Conservation (phyloP, 2,113 vertebrate genomes). For the Paracanthobrama guichenoti region DNA sequence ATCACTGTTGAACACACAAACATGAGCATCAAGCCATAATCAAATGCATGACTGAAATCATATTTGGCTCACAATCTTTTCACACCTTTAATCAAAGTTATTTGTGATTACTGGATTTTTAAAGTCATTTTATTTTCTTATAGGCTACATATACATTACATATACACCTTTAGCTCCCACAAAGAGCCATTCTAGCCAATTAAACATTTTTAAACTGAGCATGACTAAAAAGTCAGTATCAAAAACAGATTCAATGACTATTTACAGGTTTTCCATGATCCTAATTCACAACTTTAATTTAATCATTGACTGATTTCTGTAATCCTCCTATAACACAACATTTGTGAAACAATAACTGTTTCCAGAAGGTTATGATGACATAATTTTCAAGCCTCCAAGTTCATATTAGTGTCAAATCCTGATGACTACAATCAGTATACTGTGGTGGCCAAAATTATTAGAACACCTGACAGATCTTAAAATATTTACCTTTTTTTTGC, state of each 20-base stretch:
- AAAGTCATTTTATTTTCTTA: too few relatives aligned
- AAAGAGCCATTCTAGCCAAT: too few relatives aligned
- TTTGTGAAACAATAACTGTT: neutral
- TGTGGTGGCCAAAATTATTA: too few relatives aligned
- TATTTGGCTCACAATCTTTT: too few relatives aligned
- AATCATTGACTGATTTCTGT: neutral
- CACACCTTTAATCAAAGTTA: too few relatives aligned
- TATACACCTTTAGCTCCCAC: too few relatives aligned
- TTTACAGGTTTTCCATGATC: neutral
- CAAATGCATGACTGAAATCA: neutral
- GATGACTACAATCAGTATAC: neutral
- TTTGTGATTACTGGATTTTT: too few relatives aligned
- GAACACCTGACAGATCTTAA: too few relatives aligned
- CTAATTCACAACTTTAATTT: neutral
- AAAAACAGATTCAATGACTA: neutral
- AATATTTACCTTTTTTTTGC: too few relatives aligned
- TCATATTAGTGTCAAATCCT: neutral
- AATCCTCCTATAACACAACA: neutral
- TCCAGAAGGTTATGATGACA: neutral
- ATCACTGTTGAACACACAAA: slow-evolving; percentile 59
- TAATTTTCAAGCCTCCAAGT: neutral
- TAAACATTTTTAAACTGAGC: neutral
- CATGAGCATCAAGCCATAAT: neutral
- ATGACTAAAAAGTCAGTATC: too few relatives aligned
- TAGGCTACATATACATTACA: too few relatives aligned